A percentile compares a stretch with the other conserved stretches of the same genome.
Evolutionary conservation across 30 jellyfish, hydroid and myxozoan species (phyloP).

Genomic region (Morbakka virulenta): DNA sequence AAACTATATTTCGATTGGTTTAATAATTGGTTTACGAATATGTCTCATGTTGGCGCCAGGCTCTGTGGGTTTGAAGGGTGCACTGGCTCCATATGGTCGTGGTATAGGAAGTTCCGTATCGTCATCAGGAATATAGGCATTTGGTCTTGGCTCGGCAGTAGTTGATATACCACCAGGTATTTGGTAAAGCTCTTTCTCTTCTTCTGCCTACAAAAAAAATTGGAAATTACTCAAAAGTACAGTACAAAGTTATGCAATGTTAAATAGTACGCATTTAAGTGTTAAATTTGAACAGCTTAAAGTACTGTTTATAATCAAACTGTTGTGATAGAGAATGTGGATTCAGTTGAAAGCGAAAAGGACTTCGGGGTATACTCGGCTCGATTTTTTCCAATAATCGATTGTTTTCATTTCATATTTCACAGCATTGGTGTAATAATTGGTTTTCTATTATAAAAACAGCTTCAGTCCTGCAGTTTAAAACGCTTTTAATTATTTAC

Average conservation of each 20-base stretch:
- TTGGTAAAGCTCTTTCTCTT: constrained; percentile 53
- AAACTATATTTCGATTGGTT: constrained; percentile 88
- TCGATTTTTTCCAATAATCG: too few species aligned
- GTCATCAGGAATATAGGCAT: constrained; percentile 93
- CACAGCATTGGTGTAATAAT: too few species aligned
- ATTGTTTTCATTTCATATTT: too few species aligned
- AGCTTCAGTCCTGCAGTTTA: too few species aligned
- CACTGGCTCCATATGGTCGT: constrained; percentile 85
- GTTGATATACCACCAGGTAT: constrained; percentile 85
- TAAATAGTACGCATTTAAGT: not conserved
- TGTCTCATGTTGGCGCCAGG: constrained; percentile 89
- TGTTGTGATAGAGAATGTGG: too few species aligned
- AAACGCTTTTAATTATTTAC: too few species aligned
- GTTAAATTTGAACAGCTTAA: too few species aligned
- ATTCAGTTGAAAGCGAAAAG: too few species aligned
- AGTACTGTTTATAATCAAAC: too few species aligned
- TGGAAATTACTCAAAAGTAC: not conserved
- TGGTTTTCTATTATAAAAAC: too few species aligned
- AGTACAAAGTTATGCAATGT: not conserved
- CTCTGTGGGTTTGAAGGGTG: constrained; percentile 89
- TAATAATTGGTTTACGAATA: constrained; percentile 77
- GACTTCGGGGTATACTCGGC: too few species aligned
- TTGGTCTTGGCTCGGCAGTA: constrained; percentile 96
- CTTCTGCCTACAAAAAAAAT: constrained; percentile 54
- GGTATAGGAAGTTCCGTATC: constrained; percentile 82